Percentiles rank a stretch among this genome's conserved stretches.
phyloP scores from a whole-genome alignment of 2,888 invertebrate genomes.

The Invenusta paracnida region DNA sequence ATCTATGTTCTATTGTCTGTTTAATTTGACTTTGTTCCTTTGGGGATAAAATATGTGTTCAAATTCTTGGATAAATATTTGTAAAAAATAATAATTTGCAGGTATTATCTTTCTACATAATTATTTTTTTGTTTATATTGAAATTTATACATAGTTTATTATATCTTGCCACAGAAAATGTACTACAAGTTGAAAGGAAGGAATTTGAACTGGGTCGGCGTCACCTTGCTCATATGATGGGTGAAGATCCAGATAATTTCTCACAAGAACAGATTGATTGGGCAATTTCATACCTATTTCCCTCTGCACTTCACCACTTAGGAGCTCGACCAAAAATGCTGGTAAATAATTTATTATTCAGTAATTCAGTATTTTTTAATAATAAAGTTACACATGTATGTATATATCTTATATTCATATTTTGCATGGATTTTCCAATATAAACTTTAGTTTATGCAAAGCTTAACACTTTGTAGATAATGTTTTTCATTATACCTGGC shows the following conservation, averaged over 20 bases:
- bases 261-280: conserved; percentile 79
- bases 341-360: conserved; percentile 46
- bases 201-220: conserved; percentile 86
- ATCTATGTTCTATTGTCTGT: too few relatives aligned
- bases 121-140: neutral
- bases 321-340: conserved; percentile 82
- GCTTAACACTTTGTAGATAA: too few relatives aligned
- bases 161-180: conserved; percentile 65
- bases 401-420: too few relatives aligned
- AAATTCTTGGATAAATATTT: too few relatives aligned
- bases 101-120: neutral
- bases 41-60: too few relatives aligned
- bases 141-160: neutral
- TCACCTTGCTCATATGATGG: conserved; percentile 98
- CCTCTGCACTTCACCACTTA: conserved; percentile 81
- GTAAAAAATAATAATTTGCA: too few relatives aligned
- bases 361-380: neutral
- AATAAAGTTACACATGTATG: too few relatives aligned
- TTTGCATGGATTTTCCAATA: too few relatives aligned
- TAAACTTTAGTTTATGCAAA: too few relatives aligned
- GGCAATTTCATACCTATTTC: conserved; percentile 88
- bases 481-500: too few relatives aligned
- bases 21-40: too few relatives aligned
- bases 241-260: conserved; percentile 80
- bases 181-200: conserved; percentile 72